Evolutionary conservation across 1,140 invertebrate species (phyloP), one percentile per base, ranked within the genome.

Genomic region (Brachionus manjavacas): DNA sequence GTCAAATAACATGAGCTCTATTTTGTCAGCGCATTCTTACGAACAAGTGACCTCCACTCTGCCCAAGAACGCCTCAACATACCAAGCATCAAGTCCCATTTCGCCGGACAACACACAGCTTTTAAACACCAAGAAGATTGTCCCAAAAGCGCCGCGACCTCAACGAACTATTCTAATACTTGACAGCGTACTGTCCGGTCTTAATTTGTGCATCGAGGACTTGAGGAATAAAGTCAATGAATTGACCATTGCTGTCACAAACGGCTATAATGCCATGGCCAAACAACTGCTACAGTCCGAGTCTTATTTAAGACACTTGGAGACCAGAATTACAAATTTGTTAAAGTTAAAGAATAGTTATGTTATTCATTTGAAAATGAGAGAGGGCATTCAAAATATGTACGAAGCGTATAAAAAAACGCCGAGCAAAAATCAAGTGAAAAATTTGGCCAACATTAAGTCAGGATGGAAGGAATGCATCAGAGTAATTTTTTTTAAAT

Each of bases 341-440:
- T 12, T 12, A 20, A 60, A 25, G 39, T 25, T 81, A 23, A 60
- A 68, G 11, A 81, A 81, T 41, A 81, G 81, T 20, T 83, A 83
- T 55, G 20, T 35, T 46, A 41, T 68, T 31, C 41, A 83, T 72
- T 31, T 70, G 11, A 52, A 72, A 31, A 83, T 83, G 64, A 52
- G 43, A 52, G 81, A 83, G 43, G 81, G 81, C 1, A 68, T 68
- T 9, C 39, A 68, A 70, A 83, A 68, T 35, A 83, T 83, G 81
- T 83, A 43, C 31, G 60, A 83, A n/a, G 81, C 81, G 16, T 83
- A 83, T 72, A 68, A 83, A 72, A 52, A 83, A 20, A 43, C 81
- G n/a, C 23, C 81, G 31, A 52, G 35, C n/a, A 83, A 83, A 70
- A 60, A 60, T 39, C 28, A 83, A 52, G 14, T 52, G n/a, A 83